Conservation (phyloP, 2,113 vertebrate genomes). For the Brachyhypopomus gauderio region DNA sequence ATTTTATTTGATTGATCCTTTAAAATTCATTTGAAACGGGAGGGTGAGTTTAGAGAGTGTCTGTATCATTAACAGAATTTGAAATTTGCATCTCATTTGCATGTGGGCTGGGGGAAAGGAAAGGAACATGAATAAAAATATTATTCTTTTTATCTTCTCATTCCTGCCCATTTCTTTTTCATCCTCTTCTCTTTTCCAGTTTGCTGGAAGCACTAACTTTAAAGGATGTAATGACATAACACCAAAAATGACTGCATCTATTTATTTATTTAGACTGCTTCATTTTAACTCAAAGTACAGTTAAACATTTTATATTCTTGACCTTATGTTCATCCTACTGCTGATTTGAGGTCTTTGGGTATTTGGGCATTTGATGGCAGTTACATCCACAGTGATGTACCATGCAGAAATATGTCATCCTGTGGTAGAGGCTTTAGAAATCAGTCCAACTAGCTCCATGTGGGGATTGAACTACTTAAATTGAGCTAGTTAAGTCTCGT, state of each 20-base stretch:
- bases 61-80: slow-evolving; percentile 37
- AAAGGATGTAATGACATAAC: slow-evolving; percentile 14
- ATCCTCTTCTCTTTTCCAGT: neutral
- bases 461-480: neutral
- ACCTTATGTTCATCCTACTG: neutral
- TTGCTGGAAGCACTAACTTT: neutral
- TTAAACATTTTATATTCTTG: neutral
- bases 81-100: slow-evolving; percentile 62
- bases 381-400: neutral
- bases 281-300: neutral
- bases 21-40: slow-evolving; percentile 31
- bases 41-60: slow-evolving; percentile 20
- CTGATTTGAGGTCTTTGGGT: slow-evolving; percentile 8
- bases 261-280: neutral
- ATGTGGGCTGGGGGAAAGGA: slow-evolving; percentile 41
- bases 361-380: slow-evolving; percentile 34
- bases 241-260: neutral
- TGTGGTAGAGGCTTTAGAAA: slow-evolving; percentile 22
- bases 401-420: slow-evolving; percentile 21
- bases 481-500: neutral
- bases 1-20: slow-evolving; percentile 39
- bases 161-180: neutral
- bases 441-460: neutral
- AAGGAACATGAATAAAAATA: slow-evolving; percentile 46
- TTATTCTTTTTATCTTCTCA: slow-evolving; percentile 26